Base-by-base conservation (phyloP, 2,113 vertebrate genomes). In the Cheilinus undulatus region DNA sequence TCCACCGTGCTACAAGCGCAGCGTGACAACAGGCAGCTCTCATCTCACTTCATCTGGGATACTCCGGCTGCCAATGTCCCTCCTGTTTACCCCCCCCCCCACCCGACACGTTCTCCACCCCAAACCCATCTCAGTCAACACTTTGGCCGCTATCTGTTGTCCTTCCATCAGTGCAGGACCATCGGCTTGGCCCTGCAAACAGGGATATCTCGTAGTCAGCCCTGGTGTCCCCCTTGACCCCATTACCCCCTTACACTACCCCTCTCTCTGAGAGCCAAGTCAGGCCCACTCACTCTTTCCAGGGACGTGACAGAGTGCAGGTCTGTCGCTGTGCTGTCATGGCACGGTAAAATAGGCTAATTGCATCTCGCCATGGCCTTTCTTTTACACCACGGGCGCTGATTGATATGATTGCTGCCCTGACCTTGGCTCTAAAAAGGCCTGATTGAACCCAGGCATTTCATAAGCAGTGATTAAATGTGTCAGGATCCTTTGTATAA, bases 11-110 rank as follows among this genome's bases (percentile, higher is more conserved):
- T 71, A 61, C 77, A 88, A 84, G 82, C 70, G 78, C 84, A 85
- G 84, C 51, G 54, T 86, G 89, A 91, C 85, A 85, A 84, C 60
- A 32, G 70, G 83, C 80, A 82, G 79, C 51, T 27, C 73, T 81
- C 69, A 63, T 83, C 76, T 69, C 74, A 74, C 50, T 86, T 78
- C 32, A 83, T 83, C 76, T 69, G 69, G 57, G 73, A 56, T 72
- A 43, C 20, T 51, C 19, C 6, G 63, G 53, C 75, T 76, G 82
- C 76, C 81, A 85, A 57, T 43, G 58, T 59, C 50, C 23, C 58
- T 70, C 15, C 60, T 13, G 46, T 53, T 34, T 61, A 10, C 42
- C 36, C 22, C 28, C 36, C 22, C 28, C 61, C 24, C 9, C 30
- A 20, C 24, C 20, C 3, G 61, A 56, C 17, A 17, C n/a, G 26